Conservation (phyloP, 2,797 vertebrate genomes). For the Emydoidea blandingii region DNA sequence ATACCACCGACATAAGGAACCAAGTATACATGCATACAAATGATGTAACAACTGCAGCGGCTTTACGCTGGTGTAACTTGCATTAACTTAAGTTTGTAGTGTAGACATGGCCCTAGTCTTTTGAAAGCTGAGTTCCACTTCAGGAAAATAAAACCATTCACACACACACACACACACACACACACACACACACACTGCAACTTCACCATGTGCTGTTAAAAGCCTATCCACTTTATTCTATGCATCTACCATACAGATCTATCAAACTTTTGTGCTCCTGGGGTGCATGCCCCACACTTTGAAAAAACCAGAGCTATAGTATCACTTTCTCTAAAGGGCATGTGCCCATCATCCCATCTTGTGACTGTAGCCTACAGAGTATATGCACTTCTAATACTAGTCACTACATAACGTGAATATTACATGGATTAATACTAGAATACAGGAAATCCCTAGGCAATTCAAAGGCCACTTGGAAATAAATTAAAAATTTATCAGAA, state of each 20-base stretch:
- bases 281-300: background rate
- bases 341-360: background rate
- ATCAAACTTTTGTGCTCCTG: background rate
- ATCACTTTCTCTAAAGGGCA: background rate
- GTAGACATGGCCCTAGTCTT: background rate
- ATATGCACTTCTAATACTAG: background rate
- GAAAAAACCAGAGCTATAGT: background rate
- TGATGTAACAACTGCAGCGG: no score
- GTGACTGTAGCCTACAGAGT: background rate
- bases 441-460: background rate
- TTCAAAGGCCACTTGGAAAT: constrained; percentile 32
- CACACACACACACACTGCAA: background rate
- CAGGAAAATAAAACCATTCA: background rate
- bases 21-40: no score
- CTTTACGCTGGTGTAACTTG: no score
- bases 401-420: background rate
- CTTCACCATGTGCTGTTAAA: background rate
- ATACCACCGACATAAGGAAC: no score
- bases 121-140: background rate
- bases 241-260: rapidly evolving
- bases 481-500: constrained; percentile 6
- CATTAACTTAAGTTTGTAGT: no score
- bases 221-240: background rate
- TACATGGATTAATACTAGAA: background rate
- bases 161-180: background rate